Base-by-base conservation (phyloP, 2,888 invertebrate species). In the Theodoxus fluviatilis region DNA sequence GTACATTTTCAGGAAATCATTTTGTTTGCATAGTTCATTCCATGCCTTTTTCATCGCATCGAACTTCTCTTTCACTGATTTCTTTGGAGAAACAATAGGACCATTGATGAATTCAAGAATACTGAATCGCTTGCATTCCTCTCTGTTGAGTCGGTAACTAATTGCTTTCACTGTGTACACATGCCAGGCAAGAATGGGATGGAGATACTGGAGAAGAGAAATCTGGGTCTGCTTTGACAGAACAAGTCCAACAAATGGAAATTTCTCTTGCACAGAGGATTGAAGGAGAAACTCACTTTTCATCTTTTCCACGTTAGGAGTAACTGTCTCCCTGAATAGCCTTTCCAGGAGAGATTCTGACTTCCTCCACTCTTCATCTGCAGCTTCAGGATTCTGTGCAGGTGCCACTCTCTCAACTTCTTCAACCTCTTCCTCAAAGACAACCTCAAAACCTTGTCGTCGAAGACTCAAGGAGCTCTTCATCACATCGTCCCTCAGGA, bases 111-210 rank as follows among this genome's bases (percentile, higher is more conserved):
- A n/a, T n/a, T n/a, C 28, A 22, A 9, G 22, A 38, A 67, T 57
- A 55, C 55, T 57, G 7, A 67, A 28, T n/a, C 22, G 55, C n/a
- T 33, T 55, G 37, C 67, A 35, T 52, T 67, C 52, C 33, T 18
- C 28, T n/a, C 31, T n/a, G 18, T 35, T 67, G 28, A 25, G 18
- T n/a, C 49, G 37, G 31, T 67, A 37, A 38, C 67, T 67, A 18
- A 33, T 31, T 15, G 55, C 28, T 15, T 31, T 35, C 18, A 67
- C 43, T 22, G 55, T 67, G 38, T 25, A 35, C 22, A 67, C 18
- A 40, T 67, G 67, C 67, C 67, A 67, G 18, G 55, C 55, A 15
- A 67, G 28, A 55, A 52, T 7, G 22, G 67, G 55, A 22, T 57
- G 38, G 1, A 67, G 25, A 52, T 67, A 38, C 7, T 4, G 28